phyloP scores from a whole-genome alignment of 2,888 invertebrate species.

The Dasysyrphus albostriatus region DNA sequence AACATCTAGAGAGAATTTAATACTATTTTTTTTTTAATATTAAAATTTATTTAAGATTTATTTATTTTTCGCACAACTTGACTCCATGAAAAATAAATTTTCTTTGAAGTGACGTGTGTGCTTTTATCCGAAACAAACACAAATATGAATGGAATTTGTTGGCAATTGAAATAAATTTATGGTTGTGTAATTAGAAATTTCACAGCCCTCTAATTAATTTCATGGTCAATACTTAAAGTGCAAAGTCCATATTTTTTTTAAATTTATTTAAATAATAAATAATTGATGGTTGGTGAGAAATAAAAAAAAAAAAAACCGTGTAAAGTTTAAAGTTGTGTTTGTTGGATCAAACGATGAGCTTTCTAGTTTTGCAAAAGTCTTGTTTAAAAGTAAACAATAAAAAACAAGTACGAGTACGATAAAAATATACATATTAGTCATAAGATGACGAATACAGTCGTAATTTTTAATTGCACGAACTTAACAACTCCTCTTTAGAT shows the following conservation, averaged over 20 bases:
- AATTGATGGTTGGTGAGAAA: too few relatives aligned
- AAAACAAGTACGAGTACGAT: too few relatives aligned
- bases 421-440: too few relatives aligned
- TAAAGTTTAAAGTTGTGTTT: too few relatives aligned
- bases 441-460: too few relatives aligned
- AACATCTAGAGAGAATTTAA: background rate
- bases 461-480: too few relatives aligned
- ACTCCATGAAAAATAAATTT: slow-evolving; percentile 16
- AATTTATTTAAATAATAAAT: background rate
- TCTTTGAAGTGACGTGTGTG: slow-evolving; percentile 1
- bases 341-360: too few relatives aligned
- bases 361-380: too few relatives aligned
- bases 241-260: background rate
- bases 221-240: background rate
- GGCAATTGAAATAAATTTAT: slow-evolving; percentile 5
- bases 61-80: background rate
- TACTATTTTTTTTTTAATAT: background rate
- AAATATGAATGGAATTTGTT: background rate
- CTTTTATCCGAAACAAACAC: background rate
- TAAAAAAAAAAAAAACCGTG: too few relatives aligned
- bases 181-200: slow-evolving; percentile 13
- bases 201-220: slow-evolving; percentile 16
- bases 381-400: too few relatives aligned
- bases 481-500: too few relatives aligned
- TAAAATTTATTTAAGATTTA: background rate